phyloP scores from a whole-genome alignment of 2,797 vertebrate species.

The Crenuchus spilurus region DNA sequence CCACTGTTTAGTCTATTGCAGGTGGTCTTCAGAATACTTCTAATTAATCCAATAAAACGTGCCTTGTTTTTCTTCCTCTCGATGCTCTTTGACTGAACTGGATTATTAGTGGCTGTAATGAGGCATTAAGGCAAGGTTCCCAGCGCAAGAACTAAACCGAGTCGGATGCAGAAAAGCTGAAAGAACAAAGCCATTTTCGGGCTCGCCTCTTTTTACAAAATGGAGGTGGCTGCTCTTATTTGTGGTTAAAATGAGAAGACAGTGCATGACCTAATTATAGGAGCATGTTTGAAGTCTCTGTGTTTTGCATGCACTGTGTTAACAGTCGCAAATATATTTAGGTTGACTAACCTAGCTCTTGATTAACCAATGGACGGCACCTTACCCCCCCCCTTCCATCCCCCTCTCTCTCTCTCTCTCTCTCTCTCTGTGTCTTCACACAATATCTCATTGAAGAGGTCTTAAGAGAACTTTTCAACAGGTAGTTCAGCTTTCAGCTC shows the following conservation, averaged over 20 bases:
- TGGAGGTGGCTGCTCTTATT: conserved; percentile 54
- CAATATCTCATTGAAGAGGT: conserved; percentile 87
- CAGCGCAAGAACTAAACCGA: conserved; percentile 69
- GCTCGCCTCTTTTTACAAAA: conserved; percentile 37
- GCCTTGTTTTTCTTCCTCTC: conserved; percentile 69
- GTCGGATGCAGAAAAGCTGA: conserved; percentile 52
- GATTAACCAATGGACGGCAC: conserved; percentile 35
- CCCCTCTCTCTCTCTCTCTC: conserved; percentile 25
- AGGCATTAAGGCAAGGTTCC: conserved; percentile 74
- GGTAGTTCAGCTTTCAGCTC: conserved; percentile 86
- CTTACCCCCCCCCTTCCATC: conserved; percentile 14
- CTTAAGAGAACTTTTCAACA: conserved; percentile 87
- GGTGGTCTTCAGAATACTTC: conserved; percentile 75
- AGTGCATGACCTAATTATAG: conserved; percentile 59
- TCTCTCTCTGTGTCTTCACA: conserved; percentile 58
- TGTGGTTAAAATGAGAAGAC: conserved; percentile 52
- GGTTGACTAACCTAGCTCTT: conserved; percentile 53
- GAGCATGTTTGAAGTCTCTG: conserved; percentile 36
- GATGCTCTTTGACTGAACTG: conserved; percentile 76
- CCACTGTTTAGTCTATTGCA: conserved; percentile 72
- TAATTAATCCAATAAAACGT: conserved; percentile 80
- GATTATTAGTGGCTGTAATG: conserved; percentile 84
- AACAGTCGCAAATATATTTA: conserved; percentile 68
- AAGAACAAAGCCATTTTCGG: conserved; percentile 56
- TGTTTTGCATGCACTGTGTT: conserved; percentile 52